Evolutionary conservation across 35 echinoderm and acorn worm species (phyloP).

Genomic region (Chiridota heheva): DNA sequence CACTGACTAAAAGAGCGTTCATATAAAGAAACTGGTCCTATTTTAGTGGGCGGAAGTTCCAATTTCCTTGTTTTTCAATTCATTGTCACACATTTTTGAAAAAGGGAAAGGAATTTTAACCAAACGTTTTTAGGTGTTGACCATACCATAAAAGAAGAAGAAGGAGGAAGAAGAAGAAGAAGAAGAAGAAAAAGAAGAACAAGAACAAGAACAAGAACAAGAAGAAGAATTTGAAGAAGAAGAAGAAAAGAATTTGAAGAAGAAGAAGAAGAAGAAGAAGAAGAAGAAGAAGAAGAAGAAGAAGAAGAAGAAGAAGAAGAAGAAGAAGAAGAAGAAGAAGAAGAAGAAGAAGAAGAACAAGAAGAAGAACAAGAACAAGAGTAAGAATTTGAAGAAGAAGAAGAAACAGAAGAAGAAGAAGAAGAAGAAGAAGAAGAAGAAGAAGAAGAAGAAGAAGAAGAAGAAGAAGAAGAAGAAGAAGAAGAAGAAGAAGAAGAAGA

Average conservation of each 20-base stretch:
- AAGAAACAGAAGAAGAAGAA: no score
- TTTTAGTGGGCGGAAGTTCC: background rate
- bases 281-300: constrained; percentile 4
- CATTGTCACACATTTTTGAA: no score
- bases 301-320: constrained; percentile 8
- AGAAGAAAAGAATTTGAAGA: no score
- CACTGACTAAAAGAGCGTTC: background rate
- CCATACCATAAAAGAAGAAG: no score
- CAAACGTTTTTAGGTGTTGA: no score
- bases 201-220: constrained; percentile 1
- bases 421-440: background rate
- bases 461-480: constrained; percentile 3
- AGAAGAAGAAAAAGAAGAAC: constrained; percentile 3
- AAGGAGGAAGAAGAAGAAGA: constrained; percentile 7
- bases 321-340: constrained; percentile 7
- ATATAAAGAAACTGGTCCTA: no score
- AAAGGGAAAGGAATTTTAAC: no score
- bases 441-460: background rate
- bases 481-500: constrained; percentile 7
- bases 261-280: constrained; percentile 8
- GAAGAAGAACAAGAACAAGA: no score
- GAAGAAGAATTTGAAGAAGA: no score
- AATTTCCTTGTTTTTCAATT: no score
- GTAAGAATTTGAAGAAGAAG: no score
- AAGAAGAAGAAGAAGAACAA: constrained; percentile 4